Base-by-base conservation (phyloP, 2,797 vertebrate species). In the Danionella dracula region DNA sequence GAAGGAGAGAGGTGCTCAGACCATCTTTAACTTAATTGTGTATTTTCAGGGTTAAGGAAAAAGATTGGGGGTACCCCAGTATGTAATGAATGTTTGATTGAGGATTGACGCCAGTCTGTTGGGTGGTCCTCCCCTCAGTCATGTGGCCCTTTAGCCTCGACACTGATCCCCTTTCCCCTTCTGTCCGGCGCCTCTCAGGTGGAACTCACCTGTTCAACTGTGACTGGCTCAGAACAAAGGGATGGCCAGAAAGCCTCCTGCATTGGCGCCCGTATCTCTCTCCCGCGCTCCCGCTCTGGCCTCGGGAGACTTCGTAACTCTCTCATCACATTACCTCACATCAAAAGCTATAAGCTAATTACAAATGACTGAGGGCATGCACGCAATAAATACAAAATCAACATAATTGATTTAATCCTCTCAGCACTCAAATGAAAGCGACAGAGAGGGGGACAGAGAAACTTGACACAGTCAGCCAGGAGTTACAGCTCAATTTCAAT, bases 341-440 rank as follows among this genome's bases (percentile, higher is more conserved):
- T 89, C 86, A 89, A 88, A 89, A 88, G 85, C 87, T 88, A 89
- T 90, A 89, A 90, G 86, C 88, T 90, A 89, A 91, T 90, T 91
- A 89, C 87, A 84, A 86, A 86, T 50, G 79, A 85, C 83, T 81
- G 82, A 79, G 81, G 82, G 77, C 79, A 79, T 72, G 75, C 81
- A 75, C 79, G 88, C 86, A 85, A 81, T 90, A 88, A 91, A 90
- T 88, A 86, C 81, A 83, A 81, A 88, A 88, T 88, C 85, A 87
- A 85, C 87, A 83, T 84, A 87, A 90, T 89, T 89, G 85, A 89
- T 89, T 89, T 86, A 88, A 88, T 89, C 84, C 86, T 89, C 81
- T 89, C 86, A 93, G 89, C 75, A 81, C 84, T 79, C 48, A 53
- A 63, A 51, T 63, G 60, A 66, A 57, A 49, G 53, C 23, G 34